Base-by-base conservation (phyloP, 2,888 invertebrate species). In the Cataglyphis altisquamis region DNA sequence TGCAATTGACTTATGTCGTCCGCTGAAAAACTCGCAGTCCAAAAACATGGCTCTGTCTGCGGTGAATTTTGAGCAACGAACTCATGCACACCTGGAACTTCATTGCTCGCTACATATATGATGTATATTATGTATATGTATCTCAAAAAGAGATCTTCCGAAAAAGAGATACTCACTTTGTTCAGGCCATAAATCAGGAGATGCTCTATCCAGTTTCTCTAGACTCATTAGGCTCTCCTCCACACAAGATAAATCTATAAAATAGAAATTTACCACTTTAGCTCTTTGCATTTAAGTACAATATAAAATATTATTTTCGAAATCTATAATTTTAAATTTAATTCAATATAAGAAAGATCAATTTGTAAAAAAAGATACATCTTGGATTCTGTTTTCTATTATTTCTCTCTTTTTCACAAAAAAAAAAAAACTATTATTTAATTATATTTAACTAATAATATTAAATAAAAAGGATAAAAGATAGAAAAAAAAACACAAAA, bases 181-280 rank as follows among this genome's bases (percentile, higher is more conserved):
- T 95, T 99, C 98, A 36, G 99, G 99, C 99, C 99, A 99, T 92
- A 99, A 95, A 94, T 99, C 98, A 48, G 99, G 99, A 2, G 99
- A 99, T n/a, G 98, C 97, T 91, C 99, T 96, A 95, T 98, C 98
- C 91, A 99, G 95, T 94, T 98, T 98, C 95, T 99, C 99, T 93
- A 97, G 96, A 93, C 98, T 98, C 91, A 98, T 96, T 84, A 99
- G 96, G 94, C 97, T 97, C 93, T 97, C 97, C 94, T 98, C 98
- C 83, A 95, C 93, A 57, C 95, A 95, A 81, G 91, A 91, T 68
- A 94, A 80, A 57, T 94, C 93, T 92, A 75, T 18, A 89, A 84
- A 74, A 68, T 48, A 67, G 75, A 75, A 90, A 57, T 25, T 12
- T 10, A 32, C 5, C 9, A 15, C 12, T 63, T 67, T 21, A 67